Evolutionary conservation across 2,113 vertebrate genomes (phyloP), one percentile per base, ranked within the genome.

Genomic region (Jacana jacana): DNA sequence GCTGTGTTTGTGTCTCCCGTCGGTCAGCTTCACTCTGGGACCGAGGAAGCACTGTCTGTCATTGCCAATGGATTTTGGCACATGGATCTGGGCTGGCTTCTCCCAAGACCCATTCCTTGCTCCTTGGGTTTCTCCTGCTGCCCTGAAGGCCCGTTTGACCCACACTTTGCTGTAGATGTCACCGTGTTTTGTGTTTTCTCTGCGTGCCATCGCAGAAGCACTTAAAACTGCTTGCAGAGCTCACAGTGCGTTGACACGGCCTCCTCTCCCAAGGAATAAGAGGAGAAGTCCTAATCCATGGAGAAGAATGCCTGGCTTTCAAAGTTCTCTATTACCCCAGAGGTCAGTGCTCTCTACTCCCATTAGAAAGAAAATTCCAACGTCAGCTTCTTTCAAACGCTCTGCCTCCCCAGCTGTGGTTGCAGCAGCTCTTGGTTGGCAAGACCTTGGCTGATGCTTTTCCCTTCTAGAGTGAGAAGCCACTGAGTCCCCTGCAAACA

Each of bases 1-100:
- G 0, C 60, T 14, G 19, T 0, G 0, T 86, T 58, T 27, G 19
- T 64, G 42, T 27, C 16, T 6, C 20, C 63, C 17, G 13, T 42
- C 51, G 10, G 10, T 42, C 81, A 77, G 40, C 52, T 87, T 72
- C 54, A 1, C 30, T 35, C 66, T 11, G 2, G 40, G 65, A 13
- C 79, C 37, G 83, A 57, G 63, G 44, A 25, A 90, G 86, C 58
- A 7, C 65, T 92, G 93, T 80, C 33, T 86, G 70, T 63, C 69
- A 16, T 24, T 69, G 17, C 35, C 85, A 12, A 3, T 54, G 68
- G 40, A 40, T 64, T 54, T 9, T 40, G 73, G 87, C 40, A 1
- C 25, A 30, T 17, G 35, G 61, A 25, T 55, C 92, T 28, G 82
- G 54, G 63, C 66, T 77, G 79, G 58, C 37, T 40, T 94, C 68